phyloP scores from a whole-genome alignment of 2,888 invertebrate genomes.

The Brachylomia viminalis region DNA sequence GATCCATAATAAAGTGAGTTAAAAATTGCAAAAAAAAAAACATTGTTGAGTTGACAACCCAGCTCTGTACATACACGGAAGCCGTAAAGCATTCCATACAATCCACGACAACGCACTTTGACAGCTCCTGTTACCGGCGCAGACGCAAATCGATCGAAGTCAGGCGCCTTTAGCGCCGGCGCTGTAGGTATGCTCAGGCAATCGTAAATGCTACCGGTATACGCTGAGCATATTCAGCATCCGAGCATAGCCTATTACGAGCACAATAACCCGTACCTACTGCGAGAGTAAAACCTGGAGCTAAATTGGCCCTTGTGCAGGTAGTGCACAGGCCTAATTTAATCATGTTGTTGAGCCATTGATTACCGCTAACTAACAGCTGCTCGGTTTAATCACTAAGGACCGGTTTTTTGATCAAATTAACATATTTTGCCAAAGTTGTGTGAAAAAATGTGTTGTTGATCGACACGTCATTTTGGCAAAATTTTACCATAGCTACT shows the following conservation, averaged over 20 bases:
- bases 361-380: not conserved
- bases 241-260: constrained; percentile 21
- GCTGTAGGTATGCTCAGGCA: constrained; percentile 1
- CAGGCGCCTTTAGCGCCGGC: constrained; percentile 45
- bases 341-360: constrained; percentile 18
- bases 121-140: constrained; percentile 32
- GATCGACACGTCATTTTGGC: no score
- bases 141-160: constrained; percentile 26
- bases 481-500: no score
- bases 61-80: not conserved
- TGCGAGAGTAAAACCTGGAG: not conserved
- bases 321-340: not conserved
- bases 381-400: not conserved
- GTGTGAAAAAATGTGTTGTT: no score
- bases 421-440: no score
- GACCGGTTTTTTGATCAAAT: no score
- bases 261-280: constrained; percentile 21
- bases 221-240: constrained; percentile 8
- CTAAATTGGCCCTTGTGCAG: constrained; percentile 3
- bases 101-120: constrained; percentile 35
- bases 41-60: not conserved
- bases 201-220: constrained; percentile 25
- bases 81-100: constrained; percentile 26
- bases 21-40: not conserved
- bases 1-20: not conserved